phyloP scores from a whole-genome alignment of 2,113 vertebrate genomes.

The Notarius quadriscutis region DNA sequence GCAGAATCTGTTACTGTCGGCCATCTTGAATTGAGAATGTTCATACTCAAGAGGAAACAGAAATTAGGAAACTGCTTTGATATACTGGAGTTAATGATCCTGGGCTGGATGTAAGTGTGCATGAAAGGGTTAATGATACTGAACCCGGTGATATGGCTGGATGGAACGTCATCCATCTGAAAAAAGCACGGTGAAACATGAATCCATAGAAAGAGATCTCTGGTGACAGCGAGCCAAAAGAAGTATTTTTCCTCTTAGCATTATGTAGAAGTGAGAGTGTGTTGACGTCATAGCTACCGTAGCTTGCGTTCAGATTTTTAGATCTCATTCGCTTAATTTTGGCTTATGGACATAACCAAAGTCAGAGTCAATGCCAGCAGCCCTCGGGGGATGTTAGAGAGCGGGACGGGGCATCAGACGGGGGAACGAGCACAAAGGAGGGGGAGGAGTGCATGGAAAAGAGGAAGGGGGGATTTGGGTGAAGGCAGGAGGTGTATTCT shows the following conservation, averaged over 20 bases:
- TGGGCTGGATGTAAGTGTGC: background rate
- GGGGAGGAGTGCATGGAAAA: constrained; percentile 53
- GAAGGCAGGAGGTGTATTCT: constrained; percentile 78
- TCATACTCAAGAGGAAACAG: background rate
- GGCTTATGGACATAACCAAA: constrained; percentile 60
- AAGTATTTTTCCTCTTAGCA: constrained; percentile 42
- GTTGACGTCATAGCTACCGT: constrained; percentile 53
- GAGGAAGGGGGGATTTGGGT: constrained; percentile 65
- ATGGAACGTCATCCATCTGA: background rate
- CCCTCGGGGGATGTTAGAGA: constrained; percentile 75
- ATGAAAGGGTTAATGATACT: background rate
- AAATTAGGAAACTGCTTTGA: background rate
- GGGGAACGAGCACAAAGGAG: constrained; percentile 56
- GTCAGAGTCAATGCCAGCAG: constrained; percentile 75
- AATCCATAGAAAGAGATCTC: constrained; percentile 48
- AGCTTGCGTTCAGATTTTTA: background rate
- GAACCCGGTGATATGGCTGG: background rate
- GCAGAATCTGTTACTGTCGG: background rate
- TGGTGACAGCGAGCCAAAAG: constrained; percentile 58
- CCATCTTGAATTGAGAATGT: background rate
- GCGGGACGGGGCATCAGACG: constrained; percentile 60
- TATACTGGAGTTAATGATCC: background rate
- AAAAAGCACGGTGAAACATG: constrained; percentile 29
- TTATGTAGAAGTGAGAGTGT: constrained; percentile 39
- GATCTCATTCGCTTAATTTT: background rate